Evolutionary conservation across 2,113 vertebrate genomes (phyloP), one percentile per base, ranked within the genome.

Genomic region (Actenoides lindsayi): DNA sequence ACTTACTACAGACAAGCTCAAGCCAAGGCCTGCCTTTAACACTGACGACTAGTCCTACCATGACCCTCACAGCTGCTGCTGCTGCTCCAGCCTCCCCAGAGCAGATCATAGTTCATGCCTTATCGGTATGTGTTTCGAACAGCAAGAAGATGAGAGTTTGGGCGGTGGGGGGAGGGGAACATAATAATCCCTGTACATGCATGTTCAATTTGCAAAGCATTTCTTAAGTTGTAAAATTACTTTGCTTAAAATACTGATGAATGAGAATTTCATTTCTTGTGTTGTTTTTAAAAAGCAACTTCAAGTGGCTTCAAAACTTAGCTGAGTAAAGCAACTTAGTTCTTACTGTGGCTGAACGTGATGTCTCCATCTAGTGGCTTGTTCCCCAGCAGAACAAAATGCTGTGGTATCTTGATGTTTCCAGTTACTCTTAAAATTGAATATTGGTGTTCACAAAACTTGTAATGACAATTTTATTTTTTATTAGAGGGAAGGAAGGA

Each of bases 41-140:
- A 1, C 95, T 99, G 82, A 98, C 98, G 0, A 91, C 98, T 24
- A 99, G 98, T 96, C 98, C 99, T 90, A 98, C 99, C 4, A 98
- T 99, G 60, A 99, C 99, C 28, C 96, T 99, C 67, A 98, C 99
- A 0, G 98, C 99, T 2, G 95, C 98, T 28, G 96, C 98, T 24
- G 97, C 99, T 4, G 99, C 99, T 4, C 99, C 99, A 2, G 98
- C 99, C 33, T 99, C 99, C 21, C 99, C 99, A 0, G 99, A 99
- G 51, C 99, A 99, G 98, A 99, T 99, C 96, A 99, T 99, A 56
- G 98, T 99, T 6, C 99, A 99, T 92, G 98, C 99, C 93, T 98
- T 99, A 92, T 98, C 99, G 60, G 99, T 99, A 95, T 53, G 98
- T 98, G 92, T 87, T 31, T 18, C 19, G 24, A 28, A 25, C 25